Conservation (phyloP, 1,140 invertebrate genomes). For the Microplitis mediator region DNA sequence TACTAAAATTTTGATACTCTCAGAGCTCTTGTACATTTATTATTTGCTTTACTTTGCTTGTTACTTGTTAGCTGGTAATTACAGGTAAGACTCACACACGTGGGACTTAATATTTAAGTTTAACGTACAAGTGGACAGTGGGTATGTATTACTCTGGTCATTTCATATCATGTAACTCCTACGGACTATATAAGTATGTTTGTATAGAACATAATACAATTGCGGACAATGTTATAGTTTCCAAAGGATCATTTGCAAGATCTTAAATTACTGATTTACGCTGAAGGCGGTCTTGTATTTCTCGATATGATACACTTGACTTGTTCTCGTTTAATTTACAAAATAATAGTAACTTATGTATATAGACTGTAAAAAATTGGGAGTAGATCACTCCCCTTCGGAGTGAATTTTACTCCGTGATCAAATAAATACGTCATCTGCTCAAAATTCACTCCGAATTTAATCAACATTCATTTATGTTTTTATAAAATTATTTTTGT, state of each 20-base stretch:
- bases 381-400: too few relatives aligned
- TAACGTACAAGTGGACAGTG: too few relatives aligned
- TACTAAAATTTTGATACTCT: conserved; percentile 1
- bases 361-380: neutral
- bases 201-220: conserved; percentile 29
- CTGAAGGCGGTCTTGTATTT: conserved; percentile 18
- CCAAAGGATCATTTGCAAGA: conserved; percentile 46
- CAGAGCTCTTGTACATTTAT: conserved; percentile 32
- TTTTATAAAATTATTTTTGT: too few relatives aligned
- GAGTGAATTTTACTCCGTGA: too few relatives aligned
- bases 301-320: conserved; percentile 37
- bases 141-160: too few relatives aligned
- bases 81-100: too few relatives aligned
- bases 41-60: conserved; percentile 2
- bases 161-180: conserved; percentile 1
- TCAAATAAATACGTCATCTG: too few relatives aligned
- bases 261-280: conserved; percentile 49
- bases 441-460: too few relatives aligned
- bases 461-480: too few relatives aligned
- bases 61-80: too few relatives aligned
- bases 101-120: too few relatives aligned
- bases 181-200: conserved; percentile 19
- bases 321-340: conserved; percentile 37
- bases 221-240: conserved; percentile 37
- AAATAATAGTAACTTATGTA: too few relatives aligned